Conservation (phyloP, 2,797 vertebrate species). For the Phalanger gymnotis region DNA sequence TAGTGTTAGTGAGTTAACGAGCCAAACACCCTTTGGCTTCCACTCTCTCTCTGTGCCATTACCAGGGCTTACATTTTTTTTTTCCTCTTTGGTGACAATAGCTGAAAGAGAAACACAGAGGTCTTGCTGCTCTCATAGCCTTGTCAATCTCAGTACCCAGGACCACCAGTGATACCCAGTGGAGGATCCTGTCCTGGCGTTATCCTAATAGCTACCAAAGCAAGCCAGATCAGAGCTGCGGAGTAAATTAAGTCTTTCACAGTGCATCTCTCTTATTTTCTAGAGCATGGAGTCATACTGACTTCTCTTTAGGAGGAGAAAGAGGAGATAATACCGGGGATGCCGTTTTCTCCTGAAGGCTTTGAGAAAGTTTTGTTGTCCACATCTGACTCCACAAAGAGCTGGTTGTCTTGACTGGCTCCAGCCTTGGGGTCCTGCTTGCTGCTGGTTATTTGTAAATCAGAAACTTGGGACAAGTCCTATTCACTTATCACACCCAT, state of each 20-base stretch:
- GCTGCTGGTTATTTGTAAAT: not conserved
- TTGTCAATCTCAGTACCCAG: not conserved
- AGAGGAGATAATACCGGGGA: not conserved
- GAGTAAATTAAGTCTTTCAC: not conserved
- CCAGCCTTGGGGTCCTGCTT: not conserved
- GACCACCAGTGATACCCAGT: slow-evolving; percentile 11
- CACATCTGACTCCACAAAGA: not conserved
- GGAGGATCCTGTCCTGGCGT: not conserved
- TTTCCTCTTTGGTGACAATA: slow-evolving; percentile 41
- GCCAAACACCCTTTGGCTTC: fast-evolving
- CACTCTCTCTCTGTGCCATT: not conserved
- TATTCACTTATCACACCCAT: too few relatives aligned
- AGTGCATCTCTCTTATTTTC: slow-evolving; percentile 44
- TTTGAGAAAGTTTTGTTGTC: not conserved
- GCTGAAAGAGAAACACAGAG: not conserved
- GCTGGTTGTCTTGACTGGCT: not conserved
- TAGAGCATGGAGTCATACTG: slow-evolving; percentile 43
- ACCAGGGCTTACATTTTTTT: not conserved
- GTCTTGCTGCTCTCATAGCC: slow-evolving; percentile 21
- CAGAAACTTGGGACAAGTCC: not conserved
- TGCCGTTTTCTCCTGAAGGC: not conserved
- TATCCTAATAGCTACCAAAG: slow-evolving; percentile 36
- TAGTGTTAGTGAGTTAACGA: not conserved
- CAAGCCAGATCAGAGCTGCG: not conserved
- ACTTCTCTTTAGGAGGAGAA: not conserved